Percentiles rank a stretch among this genome's conserved stretches.
These are phyloP conservation scores for Zootermopsis nevadensis DNA, from an alignment of 2,888 invertebrate species.

Conservation along the genomic window DNA sequence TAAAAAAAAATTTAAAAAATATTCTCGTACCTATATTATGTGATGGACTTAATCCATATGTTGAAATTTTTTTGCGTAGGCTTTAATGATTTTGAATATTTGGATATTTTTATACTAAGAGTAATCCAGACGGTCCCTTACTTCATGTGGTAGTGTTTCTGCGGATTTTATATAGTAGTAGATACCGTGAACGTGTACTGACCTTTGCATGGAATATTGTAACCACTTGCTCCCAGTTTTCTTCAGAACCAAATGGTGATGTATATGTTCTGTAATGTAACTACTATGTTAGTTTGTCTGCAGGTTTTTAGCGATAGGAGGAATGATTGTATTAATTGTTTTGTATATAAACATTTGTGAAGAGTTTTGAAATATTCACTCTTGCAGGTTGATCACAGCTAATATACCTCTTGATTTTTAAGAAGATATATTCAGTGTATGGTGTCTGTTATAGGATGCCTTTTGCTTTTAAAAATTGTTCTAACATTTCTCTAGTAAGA, in stretches of 20 bases:
- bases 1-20: slow-evolving; percentile 13
- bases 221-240: slow-evolving; percentile 30
- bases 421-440: slow-evolving; percentile 35
- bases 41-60: slow-evolving; percentile 31
- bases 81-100: slow-evolving; percentile 47
- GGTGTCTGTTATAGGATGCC: slow-evolving; percentile 51
- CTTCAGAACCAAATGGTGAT: slow-evolving; percentile 35
- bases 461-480: slow-evolving; percentile 40
- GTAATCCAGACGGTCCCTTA: slow-evolving; percentile 41
- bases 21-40: slow-evolving; percentile 5
- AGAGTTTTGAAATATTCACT: slow-evolving; percentile 30
- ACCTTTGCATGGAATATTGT: slow-evolving; percentile 41
- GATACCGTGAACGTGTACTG: slow-evolving; percentile 28
- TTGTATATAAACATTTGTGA: slow-evolving; percentile 32
- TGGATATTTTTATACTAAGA: slow-evolving; percentile 52
- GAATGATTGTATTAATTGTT: slow-evolving; percentile 36
- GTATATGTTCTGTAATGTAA: slow-evolving; percentile 37
- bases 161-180: slow-evolving; percentile 31
- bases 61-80: slow-evolving; percentile 43
- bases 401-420: slow-evolving; percentile 39
- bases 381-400: slow-evolving; percentile 27
- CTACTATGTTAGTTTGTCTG: slow-evolving; percentile 35
- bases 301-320: slow-evolving; percentile 35
- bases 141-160: slow-evolving; percentile 49
- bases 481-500: slow-evolving; percentile 42